A percentile compares a stretch with the other conserved stretches of the same genome.
Conservation (phyloP, 1,140 invertebrate species). For the Pseudobourletiella spinata region DNA sequence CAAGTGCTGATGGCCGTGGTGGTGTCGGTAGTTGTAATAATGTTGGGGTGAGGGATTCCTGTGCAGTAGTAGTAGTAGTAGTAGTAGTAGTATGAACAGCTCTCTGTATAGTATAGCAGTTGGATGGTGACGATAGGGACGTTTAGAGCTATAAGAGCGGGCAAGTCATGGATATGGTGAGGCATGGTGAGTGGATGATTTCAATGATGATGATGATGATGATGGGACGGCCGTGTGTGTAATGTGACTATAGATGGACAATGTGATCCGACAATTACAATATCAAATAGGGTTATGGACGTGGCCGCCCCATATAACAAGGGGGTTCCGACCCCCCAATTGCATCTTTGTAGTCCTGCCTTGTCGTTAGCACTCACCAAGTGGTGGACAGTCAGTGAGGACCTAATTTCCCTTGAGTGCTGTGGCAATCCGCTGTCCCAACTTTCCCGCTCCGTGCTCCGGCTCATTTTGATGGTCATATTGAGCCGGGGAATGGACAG, state of each 20-base stretch:
- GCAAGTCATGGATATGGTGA: too few relatives aligned
- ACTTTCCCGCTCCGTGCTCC: slow-evolving; percentile 26
- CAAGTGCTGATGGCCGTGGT: too few relatives aligned
- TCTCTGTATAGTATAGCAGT: too few relatives aligned
- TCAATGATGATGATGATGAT: slow-evolving; percentile 2
- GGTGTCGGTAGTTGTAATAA: too few relatives aligned
- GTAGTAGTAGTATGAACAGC: too few relatives aligned
- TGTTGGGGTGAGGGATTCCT: too few relatives aligned
- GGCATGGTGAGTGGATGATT: too few relatives aligned
- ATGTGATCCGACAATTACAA: slow-evolving; percentile 30
- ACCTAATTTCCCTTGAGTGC: slow-evolving; percentile 38
- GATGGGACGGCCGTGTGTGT: background rate
- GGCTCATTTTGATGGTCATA: slow-evolving; percentile 17
- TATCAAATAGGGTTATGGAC: slow-evolving; percentile 6
- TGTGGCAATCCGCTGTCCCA: slow-evolving; percentile 26
- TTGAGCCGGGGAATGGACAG: slow-evolving; percentile 19
- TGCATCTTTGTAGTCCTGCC: slow-evolving; percentile 28
- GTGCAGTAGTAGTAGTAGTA: too few relatives aligned
- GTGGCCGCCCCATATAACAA: too few relatives aligned
- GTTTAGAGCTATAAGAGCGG: too few relatives aligned
- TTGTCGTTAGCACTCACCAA: slow-evolving; percentile 8
- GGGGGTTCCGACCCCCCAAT: slow-evolving; percentile 11
- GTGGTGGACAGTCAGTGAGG: slow-evolving; percentile 28
- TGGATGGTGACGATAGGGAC: too few relatives aligned
- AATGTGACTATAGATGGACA: slow-evolving; percentile 16